Percentiles rank a stretch among this genome's conserved stretches.
These are phyloP conservation scores for Sebastes flavidus DNA, from an alignment of 2,797 vertebrate genomes.

Conservation along the genomic window DNA sequence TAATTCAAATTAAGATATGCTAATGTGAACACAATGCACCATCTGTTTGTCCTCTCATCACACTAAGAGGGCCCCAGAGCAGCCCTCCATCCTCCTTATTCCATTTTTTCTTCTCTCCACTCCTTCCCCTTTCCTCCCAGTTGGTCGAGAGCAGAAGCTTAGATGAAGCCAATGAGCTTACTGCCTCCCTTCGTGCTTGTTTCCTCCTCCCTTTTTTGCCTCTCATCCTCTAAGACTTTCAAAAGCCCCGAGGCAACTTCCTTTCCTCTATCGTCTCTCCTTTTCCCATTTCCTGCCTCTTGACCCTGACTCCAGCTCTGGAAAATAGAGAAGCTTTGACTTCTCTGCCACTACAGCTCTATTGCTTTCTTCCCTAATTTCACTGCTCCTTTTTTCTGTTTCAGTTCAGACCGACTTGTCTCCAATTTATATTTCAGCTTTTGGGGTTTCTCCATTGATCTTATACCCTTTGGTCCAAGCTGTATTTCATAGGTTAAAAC, in stretches of 20 bases:
- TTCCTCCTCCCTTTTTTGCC: conserved; percentile 38
- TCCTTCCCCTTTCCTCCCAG: conserved; percentile 34
- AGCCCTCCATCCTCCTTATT: conserved; percentile 32
- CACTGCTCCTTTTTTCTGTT: conserved; percentile 7
- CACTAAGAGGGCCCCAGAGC: conserved; percentile 46
- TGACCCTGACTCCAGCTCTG: conserved; percentile 44
- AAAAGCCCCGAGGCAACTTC: conserved; percentile 46
- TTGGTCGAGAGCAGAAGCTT: conserved; percentile 40
- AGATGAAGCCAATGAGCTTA: conserved; percentile 53
- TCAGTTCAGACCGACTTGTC: not conserved
- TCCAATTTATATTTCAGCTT: not conserved
- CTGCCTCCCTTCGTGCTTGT: conserved; percentile 29
- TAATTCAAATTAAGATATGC: conserved; percentile 63
- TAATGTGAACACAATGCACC: conserved; percentile 69
- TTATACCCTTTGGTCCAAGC: not conserved
- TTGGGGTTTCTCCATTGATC: not conserved
- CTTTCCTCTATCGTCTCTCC: conserved; percentile 20
- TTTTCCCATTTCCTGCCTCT: conserved; percentile 56
- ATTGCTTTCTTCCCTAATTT: not conserved
- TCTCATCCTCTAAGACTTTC: conserved; percentile 43
- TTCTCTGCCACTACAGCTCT: conserved; percentile 18
- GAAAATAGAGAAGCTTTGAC: conserved; percentile 33
- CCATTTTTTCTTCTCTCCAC: not conserved
- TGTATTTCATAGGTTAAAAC: not conserved
- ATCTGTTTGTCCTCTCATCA: conserved; percentile 66